Evolutionary conservation across 1,140 invertebrate genomes (phyloP).

Genomic region (Ostrea edulis): DNA sequence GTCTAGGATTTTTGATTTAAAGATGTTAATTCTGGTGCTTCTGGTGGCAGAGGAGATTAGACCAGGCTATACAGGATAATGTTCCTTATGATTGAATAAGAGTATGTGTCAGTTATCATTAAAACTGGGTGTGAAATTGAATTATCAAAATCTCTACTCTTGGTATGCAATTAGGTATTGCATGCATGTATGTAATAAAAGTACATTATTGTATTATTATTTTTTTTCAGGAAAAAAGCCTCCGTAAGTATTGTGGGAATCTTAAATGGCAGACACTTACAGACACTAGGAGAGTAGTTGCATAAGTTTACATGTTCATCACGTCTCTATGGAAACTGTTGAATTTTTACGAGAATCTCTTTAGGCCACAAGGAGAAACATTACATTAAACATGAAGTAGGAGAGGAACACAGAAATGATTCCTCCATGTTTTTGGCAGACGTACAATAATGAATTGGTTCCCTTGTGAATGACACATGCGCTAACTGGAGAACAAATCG

Average conservation of each 20-base stretch:
- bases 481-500: conserved; percentile 7
- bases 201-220: neutral
- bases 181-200: no score
- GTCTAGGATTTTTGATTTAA: neutral
- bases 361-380: conserved; percentile 7
- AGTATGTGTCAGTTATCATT: neutral
- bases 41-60: neutral
- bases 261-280: conserved; percentile 7
- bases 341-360: conserved; percentile 11
- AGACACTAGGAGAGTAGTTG: neutral
- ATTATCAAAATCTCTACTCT: neutral
- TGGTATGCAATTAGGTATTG: no score
- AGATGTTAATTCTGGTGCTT: neutral
- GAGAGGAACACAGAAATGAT: neutral
- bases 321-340: conserved; percentile 13
- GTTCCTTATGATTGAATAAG: neutral
- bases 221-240: conserved; percentile 70
- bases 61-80: neutral
- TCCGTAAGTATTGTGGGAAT: conserved; percentile 65
- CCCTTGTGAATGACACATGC: conserved; percentile 7
- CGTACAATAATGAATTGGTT: neutral
- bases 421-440: neutral
- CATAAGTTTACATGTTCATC: conserved; percentile 34
- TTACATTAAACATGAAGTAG: conserved; percentile 24
- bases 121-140: conserved; percentile 1